Percentiles rank a stretch among this genome's conserved stretches.
These are phyloP conservation scores for Meganola albula DNA, from an alignment of 2,888 invertebrate species.

Conservation along the genomic window DNA sequence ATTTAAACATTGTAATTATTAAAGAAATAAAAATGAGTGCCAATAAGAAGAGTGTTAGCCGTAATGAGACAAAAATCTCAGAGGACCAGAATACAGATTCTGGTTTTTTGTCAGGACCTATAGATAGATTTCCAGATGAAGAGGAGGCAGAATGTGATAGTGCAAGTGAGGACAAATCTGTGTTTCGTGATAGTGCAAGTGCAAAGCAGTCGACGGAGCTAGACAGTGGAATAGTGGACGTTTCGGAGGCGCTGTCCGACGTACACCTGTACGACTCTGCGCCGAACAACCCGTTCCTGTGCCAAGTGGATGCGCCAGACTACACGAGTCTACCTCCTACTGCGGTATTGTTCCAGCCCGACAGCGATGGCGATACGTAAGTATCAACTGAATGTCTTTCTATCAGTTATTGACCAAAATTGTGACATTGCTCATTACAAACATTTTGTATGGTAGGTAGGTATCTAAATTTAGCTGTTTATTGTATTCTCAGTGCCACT, in stretches of 20 bases:
- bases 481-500: no score
- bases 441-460: no score
- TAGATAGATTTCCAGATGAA: slow-evolving; percentile 29
- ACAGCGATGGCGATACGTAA: slow-evolving; percentile 94
- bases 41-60: no score
- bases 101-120: slow-evolving; percentile 51
- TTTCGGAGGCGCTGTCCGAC: slow-evolving; percentile 71
- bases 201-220: slow-evolving; percentile 33
- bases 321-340: slow-evolving; percentile 64
- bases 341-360: slow-evolving; percentile 84
- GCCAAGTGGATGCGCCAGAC: slow-evolving; percentile 23
- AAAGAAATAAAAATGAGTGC: slow-evolving; percentile 58
- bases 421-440: no score
- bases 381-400: no score
- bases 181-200: slow-evolving; percentile 34
- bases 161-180: slow-evolving; percentile 38
- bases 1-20: no score
- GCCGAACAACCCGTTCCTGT: slow-evolving; percentile 8
- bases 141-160: slow-evolving; percentile 1
- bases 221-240: slow-evolving; percentile 81
- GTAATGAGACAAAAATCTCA: slow-evolving; percentile 47
- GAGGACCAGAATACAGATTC: slow-evolving; percentile 57
- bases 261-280: slow-evolving; percentile 26
- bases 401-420: no score
- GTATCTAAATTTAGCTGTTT: no score